Conservation (phyloP, 2,888 invertebrate species). For the Ganaspis brasiliensis region DNA sequence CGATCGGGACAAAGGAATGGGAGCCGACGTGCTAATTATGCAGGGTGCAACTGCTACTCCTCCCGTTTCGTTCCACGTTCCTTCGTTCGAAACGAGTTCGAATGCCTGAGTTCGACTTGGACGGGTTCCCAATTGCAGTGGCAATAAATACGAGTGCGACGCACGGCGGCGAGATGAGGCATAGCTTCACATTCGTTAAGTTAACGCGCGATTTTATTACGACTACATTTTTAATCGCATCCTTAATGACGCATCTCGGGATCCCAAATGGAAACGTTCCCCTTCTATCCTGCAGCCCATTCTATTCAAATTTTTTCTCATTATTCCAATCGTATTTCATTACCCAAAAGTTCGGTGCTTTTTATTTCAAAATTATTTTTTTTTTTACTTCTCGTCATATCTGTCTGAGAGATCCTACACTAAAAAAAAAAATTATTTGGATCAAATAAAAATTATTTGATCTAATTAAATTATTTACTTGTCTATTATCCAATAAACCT, state of each 20-base stretch:
- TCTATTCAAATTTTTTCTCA: background rate
- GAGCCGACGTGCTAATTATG: constrained; percentile 71
- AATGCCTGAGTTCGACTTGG: constrained; percentile 73
- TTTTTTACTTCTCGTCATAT: background rate
- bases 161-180: constrained; percentile 65
- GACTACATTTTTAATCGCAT: constrained; percentile 76
- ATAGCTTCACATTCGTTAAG: constrained; percentile 72
- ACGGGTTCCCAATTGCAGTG: constrained; percentile 77
- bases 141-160: constrained; percentile 75
- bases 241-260: constrained; percentile 72
- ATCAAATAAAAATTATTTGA: too few relatives aligned
- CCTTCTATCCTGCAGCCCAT: background rate
- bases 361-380: background rate
- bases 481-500: too few relatives aligned
- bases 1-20: constrained; percentile 63
- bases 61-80: constrained; percentile 58
- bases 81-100: constrained; percentile 58
- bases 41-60: constrained; percentile 58
- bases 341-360: background rate
- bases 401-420: too few relatives aligned
- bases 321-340: background rate
- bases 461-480: too few relatives aligned
- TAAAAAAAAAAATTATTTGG: too few relatives aligned
- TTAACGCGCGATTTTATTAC: constrained; percentile 79
- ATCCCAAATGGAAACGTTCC: constrained; percentile 56